Conservation (phyloP, 2,113 vertebrate genomes). For the Sceloporus tristichus region DNA sequence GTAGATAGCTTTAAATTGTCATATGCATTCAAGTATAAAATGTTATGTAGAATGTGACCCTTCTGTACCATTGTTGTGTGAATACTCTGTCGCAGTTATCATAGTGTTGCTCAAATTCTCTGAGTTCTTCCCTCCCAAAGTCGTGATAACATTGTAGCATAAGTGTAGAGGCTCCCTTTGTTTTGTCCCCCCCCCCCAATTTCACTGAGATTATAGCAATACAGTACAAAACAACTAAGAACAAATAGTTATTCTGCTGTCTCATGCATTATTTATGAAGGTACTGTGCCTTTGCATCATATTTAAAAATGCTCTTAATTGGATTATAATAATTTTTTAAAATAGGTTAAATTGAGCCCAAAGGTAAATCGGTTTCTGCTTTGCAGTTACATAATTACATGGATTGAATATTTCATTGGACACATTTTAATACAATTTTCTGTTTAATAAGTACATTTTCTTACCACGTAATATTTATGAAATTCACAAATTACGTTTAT, state of each 20-base stretch:
- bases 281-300: not conserved
- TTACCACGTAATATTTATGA: conserved; percentile 9
- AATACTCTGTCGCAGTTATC: not conserved
- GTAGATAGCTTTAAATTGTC: too few relatives aligned
- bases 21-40: too few relatives aligned
- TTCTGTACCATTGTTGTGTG: not conserved
- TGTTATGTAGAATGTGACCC: not conserved
- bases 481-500: not conserved
- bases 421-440: not conserved
- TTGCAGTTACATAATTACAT: not conserved
- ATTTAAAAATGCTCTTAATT: conserved; percentile 14
- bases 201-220: not conserved
- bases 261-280: not conserved
- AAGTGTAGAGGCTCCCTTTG: not conserved
- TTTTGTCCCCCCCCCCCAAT: not conserved
- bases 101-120: not conserved
- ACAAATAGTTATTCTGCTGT: not conserved
- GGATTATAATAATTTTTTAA: conserved; percentile 1
- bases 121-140: too few relatives aligned
- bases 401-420: not conserved
- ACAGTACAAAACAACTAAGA: not conserved
- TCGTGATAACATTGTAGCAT: not conserved
- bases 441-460: not conserved
- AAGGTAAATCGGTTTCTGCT: not conserved
- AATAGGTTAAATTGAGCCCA: not conserved